Base-by-base conservation (phyloP, 2,113 vertebrate genomes). In the Cyanoramphus novaezelandiae region DNA sequence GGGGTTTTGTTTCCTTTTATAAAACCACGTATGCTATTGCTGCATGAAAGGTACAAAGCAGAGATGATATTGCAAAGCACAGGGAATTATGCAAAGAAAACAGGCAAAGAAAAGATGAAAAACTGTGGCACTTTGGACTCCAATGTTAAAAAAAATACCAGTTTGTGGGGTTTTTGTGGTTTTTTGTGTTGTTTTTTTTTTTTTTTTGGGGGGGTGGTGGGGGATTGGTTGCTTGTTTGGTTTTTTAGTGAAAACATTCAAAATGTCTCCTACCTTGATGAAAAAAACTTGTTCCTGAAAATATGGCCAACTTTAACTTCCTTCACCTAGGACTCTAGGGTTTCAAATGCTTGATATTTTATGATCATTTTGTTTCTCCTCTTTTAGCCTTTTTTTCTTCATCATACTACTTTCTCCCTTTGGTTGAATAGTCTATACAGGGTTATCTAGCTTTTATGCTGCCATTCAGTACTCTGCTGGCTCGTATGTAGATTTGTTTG, bases 401-500 rank as follows among this genome's bases (percentile, higher is more conserved):
- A 57, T 29, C 47, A 27, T 8, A 4, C 18, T 50, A 8, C 13
- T 55, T 74, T 84, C 16, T 79, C 10, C 28, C n/a, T 55, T 44
- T 85, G 29, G 12, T 13, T 0, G 0, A 64, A 46, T 37, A 15
- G 84, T 21, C 37, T 85, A 0, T 27, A 52, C 41, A 69, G 55
- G 21, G 7, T 71, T 93, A 44, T 52, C 33, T 43, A 71, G 21
- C 13, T 80, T 88, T 95, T 88, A 55, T 63, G 11, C 47, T 92
- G 55, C 55, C 52, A 29, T 35, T 35, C 71, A 53, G 46, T 63
- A 10, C 29, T 64, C 77, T 83, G 13, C 47, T 71, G 39, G 59
- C 85, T 93, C 82, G 37, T 28, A 28, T 28, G 17, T 37, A 82
- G 79, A 65, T 52, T 87, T 88, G 37, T 82, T 82, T 95, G 86